Evolutionary conservation across 2,797 vertebrate genomes (phyloP), one percentile per base, ranked within the genome.

Genomic region (Sitta carolinensis): DNA sequence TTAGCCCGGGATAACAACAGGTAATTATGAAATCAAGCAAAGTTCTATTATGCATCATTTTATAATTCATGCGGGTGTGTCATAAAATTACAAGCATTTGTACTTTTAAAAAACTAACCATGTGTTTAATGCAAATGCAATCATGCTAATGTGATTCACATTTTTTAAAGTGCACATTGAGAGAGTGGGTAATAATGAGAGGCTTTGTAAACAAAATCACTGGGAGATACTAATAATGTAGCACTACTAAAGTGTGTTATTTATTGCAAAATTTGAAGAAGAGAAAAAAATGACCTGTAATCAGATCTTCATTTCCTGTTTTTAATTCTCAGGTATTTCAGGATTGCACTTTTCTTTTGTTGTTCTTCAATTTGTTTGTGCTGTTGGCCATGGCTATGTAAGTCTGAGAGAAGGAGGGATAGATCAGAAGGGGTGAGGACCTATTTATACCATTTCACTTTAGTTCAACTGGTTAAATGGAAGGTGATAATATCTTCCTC

Each of bases 61-160:
- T 95, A 94, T 88, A 91, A 96, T 96, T 95, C 84, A 92, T 95
- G 70, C 2, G 30, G 52, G 78, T 84, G 87, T 92, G 76, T 68
- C 94, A 80, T 62, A 94, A 91, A 97, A 91, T 94, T 95, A 68
- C 75, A 87, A 94, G 62, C 83, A 90, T 88, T 95, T 96, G 32
- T 79, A 93, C 67, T 96, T 95, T 90, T 40, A 78, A 74, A 93
- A 94, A 95, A 68, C 32, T 88, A 95, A 68, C 75, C 25, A 3
- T 76, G 70, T 86, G 45, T 90, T 97, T 97, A 89, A 96, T 90
- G 93, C 73, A 96, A 97, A 96, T 93, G 94, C 50, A 96, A 93
- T 93, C 87, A 96, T 0, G 1, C 5, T 93, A 93, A 94, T 87
- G 64, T 10, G 11, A 95, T 94, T 95, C 86, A 78, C 61, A n/a